These are phyloP conservation scores for Hedya salicella DNA, from an alignment of 2,888 invertebrate genomes.

Conservation along the genomic window DNA sequence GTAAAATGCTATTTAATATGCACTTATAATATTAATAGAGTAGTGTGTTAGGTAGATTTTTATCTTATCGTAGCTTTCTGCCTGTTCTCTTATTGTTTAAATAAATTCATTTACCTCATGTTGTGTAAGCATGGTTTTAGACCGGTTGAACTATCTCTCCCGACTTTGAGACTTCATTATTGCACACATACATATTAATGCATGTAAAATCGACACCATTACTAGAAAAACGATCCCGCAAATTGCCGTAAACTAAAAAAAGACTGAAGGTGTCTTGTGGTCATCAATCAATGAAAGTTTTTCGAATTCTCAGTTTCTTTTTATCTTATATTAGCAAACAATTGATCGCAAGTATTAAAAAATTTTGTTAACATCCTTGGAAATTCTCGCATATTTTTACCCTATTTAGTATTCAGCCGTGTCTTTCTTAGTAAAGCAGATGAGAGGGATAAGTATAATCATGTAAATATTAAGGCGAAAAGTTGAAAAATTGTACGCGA, in stretches of 20 bases:
- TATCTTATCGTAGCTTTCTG: no score
- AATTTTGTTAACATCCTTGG: conserved; percentile 12
- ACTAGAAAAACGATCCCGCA: not conserved
- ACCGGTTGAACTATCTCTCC: no score
- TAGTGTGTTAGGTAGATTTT: no score
- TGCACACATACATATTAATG: not conserved
- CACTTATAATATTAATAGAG: no score
- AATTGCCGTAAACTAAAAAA: conserved; percentile 18
- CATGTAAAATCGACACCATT: conserved; percentile 3
- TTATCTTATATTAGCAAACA: conserved; percentile 34
- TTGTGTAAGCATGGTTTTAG: no score
- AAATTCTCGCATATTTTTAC: conserved; percentile 26
- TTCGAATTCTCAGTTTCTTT: conserved; percentile 24
- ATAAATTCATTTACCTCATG: no score
- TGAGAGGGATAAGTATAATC: conserved; percentile 4
- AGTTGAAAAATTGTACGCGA: no score
- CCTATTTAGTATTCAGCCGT: not conserved
- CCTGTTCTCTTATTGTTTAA: no score
- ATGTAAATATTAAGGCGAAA: no score
- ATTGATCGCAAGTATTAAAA: conserved; percentile 36
- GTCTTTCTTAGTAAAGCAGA: conserved; percentile 5
- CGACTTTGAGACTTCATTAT: no score
- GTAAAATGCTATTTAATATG: no score
- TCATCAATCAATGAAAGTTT: conserved; percentile 29
- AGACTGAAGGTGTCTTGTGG: conserved; percentile 19